These are phyloP conservation scores for Laterallus jamaicensis DNA, from an alignment of 2,113 vertebrate genomes.

Conservation along the genomic window DNA sequence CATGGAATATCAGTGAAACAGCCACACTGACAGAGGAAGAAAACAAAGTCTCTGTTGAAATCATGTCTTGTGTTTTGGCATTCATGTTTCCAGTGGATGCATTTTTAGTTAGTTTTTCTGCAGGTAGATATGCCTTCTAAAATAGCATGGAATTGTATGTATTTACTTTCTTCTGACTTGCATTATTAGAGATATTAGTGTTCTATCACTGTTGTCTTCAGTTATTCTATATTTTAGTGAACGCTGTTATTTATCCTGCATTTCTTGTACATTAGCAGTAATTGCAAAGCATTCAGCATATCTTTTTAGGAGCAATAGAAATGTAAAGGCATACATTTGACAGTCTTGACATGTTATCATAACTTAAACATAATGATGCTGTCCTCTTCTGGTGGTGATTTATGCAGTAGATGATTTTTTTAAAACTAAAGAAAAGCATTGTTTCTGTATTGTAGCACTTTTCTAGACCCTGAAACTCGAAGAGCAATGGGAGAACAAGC, in stretches of 20 bases:
- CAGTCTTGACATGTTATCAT: background rate
- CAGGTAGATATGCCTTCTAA: background rate
- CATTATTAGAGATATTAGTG: background rate
- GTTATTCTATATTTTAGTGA: background rate
- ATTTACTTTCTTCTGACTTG: background rate
- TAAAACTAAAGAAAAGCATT: background rate
- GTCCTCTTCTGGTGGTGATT: background rate
- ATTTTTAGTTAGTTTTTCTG: background rate
- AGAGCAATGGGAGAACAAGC: slow-evolving; percentile 96
- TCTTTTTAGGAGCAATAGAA: background rate
- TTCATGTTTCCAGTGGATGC: background rate
- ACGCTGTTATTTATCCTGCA: background rate
- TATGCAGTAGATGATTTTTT: background rate
- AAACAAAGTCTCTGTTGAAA: background rate
- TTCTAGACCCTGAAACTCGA: slow-evolving; percentile 88
- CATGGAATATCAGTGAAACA: background rate
- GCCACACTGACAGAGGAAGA: background rate
- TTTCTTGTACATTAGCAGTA: background rate
- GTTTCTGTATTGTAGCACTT: slow-evolving; percentile 80
- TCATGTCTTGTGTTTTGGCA: background rate
- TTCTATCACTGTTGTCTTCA: background rate
- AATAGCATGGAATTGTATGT: background rate
- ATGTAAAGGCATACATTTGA: background rate
- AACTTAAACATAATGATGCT: background rate
- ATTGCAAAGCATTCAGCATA: background rate